These are phyloP conservation scores for Sapajus apella DNA, from an alignment of 2,113 vertebrate species.

Conservation along the genomic window DNA sequence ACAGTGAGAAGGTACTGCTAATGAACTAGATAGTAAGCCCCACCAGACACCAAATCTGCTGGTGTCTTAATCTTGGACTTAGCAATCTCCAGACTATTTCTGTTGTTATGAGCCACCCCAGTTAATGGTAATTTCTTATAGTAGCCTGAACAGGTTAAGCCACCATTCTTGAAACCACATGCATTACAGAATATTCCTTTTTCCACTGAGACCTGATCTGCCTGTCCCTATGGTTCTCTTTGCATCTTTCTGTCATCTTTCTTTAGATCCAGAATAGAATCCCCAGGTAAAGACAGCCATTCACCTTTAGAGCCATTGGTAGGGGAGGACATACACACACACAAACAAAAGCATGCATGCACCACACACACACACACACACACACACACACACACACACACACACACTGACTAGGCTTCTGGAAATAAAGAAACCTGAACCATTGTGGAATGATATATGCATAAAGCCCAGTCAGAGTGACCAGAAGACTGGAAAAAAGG, in stretches of 20 bases:
- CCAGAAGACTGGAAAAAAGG: not conserved
- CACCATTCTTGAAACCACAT: not conserved
- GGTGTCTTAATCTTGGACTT: not conserved
- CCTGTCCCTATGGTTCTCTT: not conserved
- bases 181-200: not conserved
- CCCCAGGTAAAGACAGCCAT: not conserved
- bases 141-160: no score
- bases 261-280: not conserved
- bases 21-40: not conserved
- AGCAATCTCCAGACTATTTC: not conserved
- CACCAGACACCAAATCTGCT: not conserved
- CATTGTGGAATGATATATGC: not conserved
- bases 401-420: not conserved
- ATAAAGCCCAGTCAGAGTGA: not conserved
- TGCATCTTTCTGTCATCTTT: not conserved
- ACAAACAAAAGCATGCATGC: not conserved
- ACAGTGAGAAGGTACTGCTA: not conserved
- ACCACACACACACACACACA: not conserved
- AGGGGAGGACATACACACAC: not conserved
- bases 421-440: not conserved
- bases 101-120: not conserved
- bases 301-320: not conserved
- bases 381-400: not conserved
- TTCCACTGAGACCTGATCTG: not conserved
- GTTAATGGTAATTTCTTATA: not conserved